phyloP scores from a whole-genome alignment of 2,888 invertebrate species.

The Ptychoptera albimana region DNA sequence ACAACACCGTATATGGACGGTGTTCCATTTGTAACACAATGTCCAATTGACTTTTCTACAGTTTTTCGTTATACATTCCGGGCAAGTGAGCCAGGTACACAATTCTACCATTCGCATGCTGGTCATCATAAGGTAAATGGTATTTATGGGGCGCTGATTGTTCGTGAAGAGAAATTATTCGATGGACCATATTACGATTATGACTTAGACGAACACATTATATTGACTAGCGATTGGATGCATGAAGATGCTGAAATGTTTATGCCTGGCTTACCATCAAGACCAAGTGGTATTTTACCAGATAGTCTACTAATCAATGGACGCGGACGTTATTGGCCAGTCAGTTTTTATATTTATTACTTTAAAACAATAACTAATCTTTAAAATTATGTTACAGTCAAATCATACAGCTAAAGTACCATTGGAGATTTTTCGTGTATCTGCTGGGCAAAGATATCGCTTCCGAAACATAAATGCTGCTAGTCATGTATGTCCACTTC shows the following conservation, averaged over 20 bases:
- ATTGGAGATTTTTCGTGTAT: constrained; percentile 17
- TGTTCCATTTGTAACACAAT: constrained; percentile 67
- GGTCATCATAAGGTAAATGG: constrained; percentile 68
- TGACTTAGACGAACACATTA: constrained; percentile 51
- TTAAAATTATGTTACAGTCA: neutral
- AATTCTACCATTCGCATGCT: constrained; percentile 55
- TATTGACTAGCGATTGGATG: constrained; percentile 66
- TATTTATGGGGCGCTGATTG: constrained; percentile 56
- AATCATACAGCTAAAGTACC: constrained; percentile 12
- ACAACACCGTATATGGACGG: constrained; percentile 71
- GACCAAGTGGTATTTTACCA: constrained; percentile 14
- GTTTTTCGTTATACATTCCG: constrained; percentile 51
- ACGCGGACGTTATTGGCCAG: constrained; percentile 13
- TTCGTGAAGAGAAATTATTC: constrained; percentile 43
- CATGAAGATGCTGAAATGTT: constrained; percentile 35
- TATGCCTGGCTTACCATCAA: constrained; percentile 17
- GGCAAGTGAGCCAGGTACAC: constrained; percentile 56
- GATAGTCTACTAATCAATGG: constrained; percentile 22
- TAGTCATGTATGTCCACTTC: constrained; percentile 22
- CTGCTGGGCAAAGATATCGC: constrained; percentile 21
- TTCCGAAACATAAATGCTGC: constrained; percentile 25
- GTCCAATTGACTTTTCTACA: constrained; percentile 55
- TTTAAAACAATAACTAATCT: neutral
- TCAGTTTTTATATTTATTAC: neutral
- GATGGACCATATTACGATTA: constrained; percentile 51